phyloP scores from a whole-genome alignment of 2,888 invertebrate species.

The Caenorhabditis macrosperma region DNA sequence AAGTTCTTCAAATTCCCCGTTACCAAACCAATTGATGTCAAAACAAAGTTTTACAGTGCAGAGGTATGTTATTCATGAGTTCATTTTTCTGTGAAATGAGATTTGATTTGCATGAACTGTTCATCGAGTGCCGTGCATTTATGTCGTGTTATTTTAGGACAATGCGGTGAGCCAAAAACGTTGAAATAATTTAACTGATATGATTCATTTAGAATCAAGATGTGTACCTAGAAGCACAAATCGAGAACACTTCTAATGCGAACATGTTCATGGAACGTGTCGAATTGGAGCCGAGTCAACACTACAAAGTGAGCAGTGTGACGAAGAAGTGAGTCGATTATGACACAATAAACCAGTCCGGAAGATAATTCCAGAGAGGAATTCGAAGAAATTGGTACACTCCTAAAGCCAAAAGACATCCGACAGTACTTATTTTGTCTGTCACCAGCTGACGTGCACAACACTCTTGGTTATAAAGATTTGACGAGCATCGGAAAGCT shows the following conservation, averaged over 20 bases:
- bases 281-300: conserved; percentile 91
- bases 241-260: conserved; percentile 93
- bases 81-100: conserved; percentile 80
- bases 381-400: conserved; percentile 29
- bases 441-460: conserved; percentile 65
- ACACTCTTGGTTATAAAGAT: conserved; percentile 82
- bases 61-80: conserved; percentile 83
- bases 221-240: conserved; percentile 87
- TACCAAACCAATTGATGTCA: conserved; percentile 96
- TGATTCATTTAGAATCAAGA: conserved; percentile 84
- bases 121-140: conserved; percentile 26
- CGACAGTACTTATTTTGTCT: conserved; percentile 94
- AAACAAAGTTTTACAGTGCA: conserved; percentile 96
- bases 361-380: conserved; percentile 47
- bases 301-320: conserved; percentile 85
- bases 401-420: conserved; percentile 90
- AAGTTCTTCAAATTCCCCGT: conserved; percentile 98
- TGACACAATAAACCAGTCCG: background rate
- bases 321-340: conserved; percentile 65
- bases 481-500: conserved; percentile 94
- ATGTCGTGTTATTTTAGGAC: conserved; percentile 63
- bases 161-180: conserved; percentile 61
- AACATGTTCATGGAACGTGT: conserved; percentile 96
- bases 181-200: background rate
- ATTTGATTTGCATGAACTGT: conserved; percentile 45